Conservation (phyloP, 1,140 invertebrate genomes). For the Melanaphis sacchari region DNA sequence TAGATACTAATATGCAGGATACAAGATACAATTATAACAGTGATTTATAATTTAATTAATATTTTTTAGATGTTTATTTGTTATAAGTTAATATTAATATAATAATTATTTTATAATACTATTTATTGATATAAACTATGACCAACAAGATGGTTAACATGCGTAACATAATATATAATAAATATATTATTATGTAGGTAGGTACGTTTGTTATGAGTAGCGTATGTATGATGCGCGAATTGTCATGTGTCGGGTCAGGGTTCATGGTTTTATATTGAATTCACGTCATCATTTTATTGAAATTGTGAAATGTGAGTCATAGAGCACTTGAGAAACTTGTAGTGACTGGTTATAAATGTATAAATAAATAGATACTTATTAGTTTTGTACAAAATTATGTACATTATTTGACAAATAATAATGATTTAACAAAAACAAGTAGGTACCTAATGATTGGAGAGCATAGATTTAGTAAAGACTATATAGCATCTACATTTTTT, state of each 20-base stretch:
- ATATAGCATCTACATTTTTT: not conserved
- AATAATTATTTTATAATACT: not conserved
- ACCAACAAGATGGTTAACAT: not conserved
- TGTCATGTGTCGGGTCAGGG: slow-evolving; percentile 28
- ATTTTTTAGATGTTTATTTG: not conserved
- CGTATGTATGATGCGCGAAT: not conserved
- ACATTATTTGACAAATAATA: not conserved
- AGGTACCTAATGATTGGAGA: not conserved
- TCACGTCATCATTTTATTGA: slow-evolving; percentile 11
- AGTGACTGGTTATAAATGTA: not conserved
- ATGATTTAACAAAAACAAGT: not conserved
- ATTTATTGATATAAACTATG: not conserved
- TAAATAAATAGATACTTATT: not conserved
- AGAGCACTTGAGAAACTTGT: not conserved
- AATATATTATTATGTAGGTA: not conserved
- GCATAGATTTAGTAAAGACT: not conserved
- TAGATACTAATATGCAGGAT: not conserved
- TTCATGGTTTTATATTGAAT: slow-evolving; percentile 43
- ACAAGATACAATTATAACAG: not conserved
- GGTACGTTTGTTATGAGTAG: not conserved
- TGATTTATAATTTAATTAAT: not conserved
- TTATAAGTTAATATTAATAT: slow-evolving; percentile 4
- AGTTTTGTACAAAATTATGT: not conserved
- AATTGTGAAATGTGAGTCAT: not conserved
- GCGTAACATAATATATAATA: not conserved